A percentile compares a stretch with the other conserved stretches of the same genome.
Evolutionary conservation across 2,113 vertebrate genomes (phyloP).

Genomic region (Pangasianodon hypophthalmus): DNA sequence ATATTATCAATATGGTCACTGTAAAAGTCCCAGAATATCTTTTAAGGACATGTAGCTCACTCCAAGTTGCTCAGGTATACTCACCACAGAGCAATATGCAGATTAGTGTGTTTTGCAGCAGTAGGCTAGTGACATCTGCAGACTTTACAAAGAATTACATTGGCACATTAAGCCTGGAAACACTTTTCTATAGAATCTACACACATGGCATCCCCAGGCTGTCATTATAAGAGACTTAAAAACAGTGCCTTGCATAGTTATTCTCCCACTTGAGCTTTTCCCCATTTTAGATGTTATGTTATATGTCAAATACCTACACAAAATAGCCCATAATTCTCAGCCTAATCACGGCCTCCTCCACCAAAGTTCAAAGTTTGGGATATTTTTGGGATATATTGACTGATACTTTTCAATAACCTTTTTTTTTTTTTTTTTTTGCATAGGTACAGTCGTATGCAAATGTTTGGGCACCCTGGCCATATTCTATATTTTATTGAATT

Average conservation of each 20-base stretch:
- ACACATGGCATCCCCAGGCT: neutral
- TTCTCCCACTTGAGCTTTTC: neutral
- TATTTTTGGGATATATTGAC: too few relatives aligned
- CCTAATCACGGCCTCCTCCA: neutral
- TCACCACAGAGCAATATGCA: neutral
- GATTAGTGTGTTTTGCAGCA: constrained; percentile 1
- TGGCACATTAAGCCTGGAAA: neutral
- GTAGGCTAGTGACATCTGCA: neutral
- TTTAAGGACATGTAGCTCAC: neutral
- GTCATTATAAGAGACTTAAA: neutral
- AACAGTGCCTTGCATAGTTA: neutral
- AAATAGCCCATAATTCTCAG: neutral
- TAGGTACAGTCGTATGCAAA: too few relatives aligned
- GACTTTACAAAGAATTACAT: neutral
- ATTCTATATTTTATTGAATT: too few relatives aligned
- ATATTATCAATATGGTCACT: neutral
- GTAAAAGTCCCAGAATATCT: neutral
- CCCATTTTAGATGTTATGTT: neutral
- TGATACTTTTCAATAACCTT: neutral
- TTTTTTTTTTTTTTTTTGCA: neutral
- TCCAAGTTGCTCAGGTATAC: neutral
- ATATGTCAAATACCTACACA: neutral
- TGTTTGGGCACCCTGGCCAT: too few relatives aligned
- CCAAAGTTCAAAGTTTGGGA: too few relatives aligned
- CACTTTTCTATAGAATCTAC: neutral